These are phyloP conservation scores for Psittacula echo DNA, from an alignment of 2,797 vertebrate species.

Conservation along the genomic window DNA sequence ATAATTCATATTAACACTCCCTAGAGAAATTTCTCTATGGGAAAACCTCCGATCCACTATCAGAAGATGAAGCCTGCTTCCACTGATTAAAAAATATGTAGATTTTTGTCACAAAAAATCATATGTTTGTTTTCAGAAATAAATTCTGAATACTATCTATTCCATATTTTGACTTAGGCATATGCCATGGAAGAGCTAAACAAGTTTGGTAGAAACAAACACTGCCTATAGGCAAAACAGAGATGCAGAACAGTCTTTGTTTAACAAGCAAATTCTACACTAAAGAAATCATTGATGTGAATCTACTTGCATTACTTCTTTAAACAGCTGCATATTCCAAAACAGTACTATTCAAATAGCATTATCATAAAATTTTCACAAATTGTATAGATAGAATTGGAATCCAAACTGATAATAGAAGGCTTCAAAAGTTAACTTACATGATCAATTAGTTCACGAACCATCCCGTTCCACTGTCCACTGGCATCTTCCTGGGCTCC, in stretches of 20 bases:
- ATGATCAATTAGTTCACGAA: constrained; percentile 96
- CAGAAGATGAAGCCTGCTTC: not conserved
- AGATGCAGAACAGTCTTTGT: not conserved
- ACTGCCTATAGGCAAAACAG: not conserved
- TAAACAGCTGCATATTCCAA: not conserved
- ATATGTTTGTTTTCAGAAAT: not conserved
- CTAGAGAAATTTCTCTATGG: not conserved
- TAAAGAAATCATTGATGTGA: not conserved
- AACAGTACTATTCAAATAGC: not conserved
- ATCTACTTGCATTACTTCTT: not conserved
- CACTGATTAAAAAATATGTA: not conserved
- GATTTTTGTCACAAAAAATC: not conserved
- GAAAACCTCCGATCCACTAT: not conserved
- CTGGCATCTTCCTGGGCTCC: constrained; percentile 94
- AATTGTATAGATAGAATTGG: not conserved
- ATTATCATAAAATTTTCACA: not conserved
- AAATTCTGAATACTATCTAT: not conserved
- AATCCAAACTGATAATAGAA: not conserved
- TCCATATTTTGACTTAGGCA: not conserved
- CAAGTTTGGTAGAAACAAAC: not conserved
- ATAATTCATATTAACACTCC: not conserved
- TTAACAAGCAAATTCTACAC: not conserved
- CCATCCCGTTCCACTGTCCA: constrained; percentile 98
- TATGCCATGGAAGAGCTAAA: not conserved
- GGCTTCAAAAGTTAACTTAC: constrained; percentile 81